Conservation (phyloP, 1,140 invertebrate genomes). For the Saxidomus purpurata region DNA sequence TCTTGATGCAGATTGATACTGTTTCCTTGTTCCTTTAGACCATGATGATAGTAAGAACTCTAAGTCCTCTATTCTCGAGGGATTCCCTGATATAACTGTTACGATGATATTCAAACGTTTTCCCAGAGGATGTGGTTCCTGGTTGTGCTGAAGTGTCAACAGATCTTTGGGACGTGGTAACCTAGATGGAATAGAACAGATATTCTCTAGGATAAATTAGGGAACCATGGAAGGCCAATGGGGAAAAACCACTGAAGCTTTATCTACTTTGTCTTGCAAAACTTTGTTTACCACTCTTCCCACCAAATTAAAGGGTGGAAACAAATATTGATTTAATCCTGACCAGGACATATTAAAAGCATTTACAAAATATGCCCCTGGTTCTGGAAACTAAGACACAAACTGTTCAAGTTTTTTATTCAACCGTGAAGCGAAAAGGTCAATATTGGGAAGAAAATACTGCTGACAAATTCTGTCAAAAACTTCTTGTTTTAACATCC, state of each 20-base stretch:
- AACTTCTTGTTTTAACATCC: conserved; percentile 35
- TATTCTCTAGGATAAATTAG: conserved; percentile 18
- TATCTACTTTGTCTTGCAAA: not conserved
- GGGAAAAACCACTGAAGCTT: not conserved
- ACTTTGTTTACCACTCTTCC: no score
- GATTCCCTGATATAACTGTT: conserved; percentile 35
- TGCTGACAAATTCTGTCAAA: conserved; percentile 49
- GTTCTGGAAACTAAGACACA: no score
- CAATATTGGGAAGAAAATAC: conserved; percentile 30
- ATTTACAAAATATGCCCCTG: conserved; percentile 5
- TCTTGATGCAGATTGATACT: conserved; percentile 54
- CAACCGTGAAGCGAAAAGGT: conserved; percentile 30
- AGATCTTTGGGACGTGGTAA: conserved; percentile 45
- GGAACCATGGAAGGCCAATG: conserved; percentile 20
- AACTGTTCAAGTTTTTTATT: conserved; percentile 25
- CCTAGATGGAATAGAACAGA: conserved; percentile 42
- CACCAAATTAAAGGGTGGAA: conserved; percentile 35
- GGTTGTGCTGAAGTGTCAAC: no score
- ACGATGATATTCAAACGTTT: conserved; percentile 20
- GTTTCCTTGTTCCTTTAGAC: conserved; percentile 53
- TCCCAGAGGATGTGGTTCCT: no score
- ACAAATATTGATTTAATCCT: conserved; percentile 6
- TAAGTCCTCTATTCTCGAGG: conserved; percentile 14
- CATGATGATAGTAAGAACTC: conserved; percentile 37
- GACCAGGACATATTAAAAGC: conserved; percentile 26